Base-by-base conservation (phyloP, 2,113 vertebrate genomes). In the Oceanodroma tethys region DNA sequence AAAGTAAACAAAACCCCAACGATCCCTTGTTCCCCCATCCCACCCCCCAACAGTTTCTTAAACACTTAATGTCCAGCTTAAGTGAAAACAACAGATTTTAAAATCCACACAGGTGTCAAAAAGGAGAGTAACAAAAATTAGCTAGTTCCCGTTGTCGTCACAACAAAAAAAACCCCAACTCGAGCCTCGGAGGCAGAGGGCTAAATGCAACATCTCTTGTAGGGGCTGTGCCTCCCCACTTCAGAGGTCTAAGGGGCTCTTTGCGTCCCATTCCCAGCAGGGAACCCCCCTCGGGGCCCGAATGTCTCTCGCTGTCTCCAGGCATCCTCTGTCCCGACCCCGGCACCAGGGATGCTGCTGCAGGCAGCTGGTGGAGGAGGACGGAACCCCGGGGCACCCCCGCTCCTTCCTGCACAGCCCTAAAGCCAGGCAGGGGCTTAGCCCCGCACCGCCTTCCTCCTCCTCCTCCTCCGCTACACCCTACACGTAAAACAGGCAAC, bases 1-100 rank as follows among this genome's bases (percentile, higher is more conserved):
- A 66, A 94, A 87, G 93, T 85, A 95, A 95, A 96, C 80, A 95
- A 86, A 83, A 53, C 13, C 36, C 59, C 86, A 88, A n/a, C 0
- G 3, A 45, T 40, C 76, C 63, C 53, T 67, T 25, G 17, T 47
- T 68, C 18, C 52, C 70, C 65, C 62, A 59, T 52, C 59, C 79
- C 68, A 29, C 40, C 52, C 59, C 75, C n/a, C 67, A 88, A 50
- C 25, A 91, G 71, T 87, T 97, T 81, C 67, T 87, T 85, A 36
- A 92, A 96, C 95, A 96, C 96, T 93, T 97, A 92, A 97, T 95
- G 36, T 97, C 96, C 97, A 97, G 97, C 96, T 97, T 96, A 97
- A 97, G 95, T 97, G 96, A 96, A 95, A 92, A 71, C 43, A 84
- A 93, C 66, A 95, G 66, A 43, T 81, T 72, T 72, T 62, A 27